Evolutionary conservation across 53 echinoderm and acorn worm species (phyloP), one percentile per base, ranked within the genome.

Genomic region (Antedon mediterranea): DNA sequence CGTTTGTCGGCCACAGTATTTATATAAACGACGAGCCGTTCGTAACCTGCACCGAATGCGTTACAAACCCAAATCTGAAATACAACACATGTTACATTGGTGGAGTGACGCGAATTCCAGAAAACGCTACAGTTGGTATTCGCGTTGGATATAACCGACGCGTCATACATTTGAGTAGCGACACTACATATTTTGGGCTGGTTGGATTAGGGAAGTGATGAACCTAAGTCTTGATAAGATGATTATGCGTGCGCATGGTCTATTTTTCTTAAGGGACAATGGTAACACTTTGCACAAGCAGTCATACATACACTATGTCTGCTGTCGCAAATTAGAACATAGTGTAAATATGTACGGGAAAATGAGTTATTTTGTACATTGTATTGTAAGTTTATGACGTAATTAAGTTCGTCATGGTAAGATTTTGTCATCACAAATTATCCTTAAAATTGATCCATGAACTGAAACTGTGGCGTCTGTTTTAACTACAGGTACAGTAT

Each of bases 401-500:
- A n/a, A n/a, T n/a, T n/a, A n/a, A n/a, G n/a, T n/a, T n/a, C n/a
- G n/a, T n/a, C n/a, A n/a, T n/a, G n/a, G n/a, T n/a, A n/a, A n/a
- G n/a, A n/a, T n/a, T n/a, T n/a, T n/a, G n/a, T n/a, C n/a, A n/a
- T n/a, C n/a, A n/a, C n/a, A n/a, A n/a, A 23, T 57, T 23, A 57
- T 57, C 57, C 57, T 23, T 11, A 13, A n/a, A 57, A 57, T 23
- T 23, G 57, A 23, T 57, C 57, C 57, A 57, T 15, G 20, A 6
- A 57, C 23, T 57, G 57, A 57, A 57, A 11, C 11, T 57, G 57
- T 23, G 57, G 57, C 20, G 23, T 57, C 20, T 76, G 26, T 76
- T 82, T 31, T 43, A 34, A 32, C 31, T 0, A 72, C 71, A 85
- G 85, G 77, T 85, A 11, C 85, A 85, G 42, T 85, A 81, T 72